Conservation (phyloP, 2,113 vertebrate species). For the Ceuthmochares aereus region DNA sequence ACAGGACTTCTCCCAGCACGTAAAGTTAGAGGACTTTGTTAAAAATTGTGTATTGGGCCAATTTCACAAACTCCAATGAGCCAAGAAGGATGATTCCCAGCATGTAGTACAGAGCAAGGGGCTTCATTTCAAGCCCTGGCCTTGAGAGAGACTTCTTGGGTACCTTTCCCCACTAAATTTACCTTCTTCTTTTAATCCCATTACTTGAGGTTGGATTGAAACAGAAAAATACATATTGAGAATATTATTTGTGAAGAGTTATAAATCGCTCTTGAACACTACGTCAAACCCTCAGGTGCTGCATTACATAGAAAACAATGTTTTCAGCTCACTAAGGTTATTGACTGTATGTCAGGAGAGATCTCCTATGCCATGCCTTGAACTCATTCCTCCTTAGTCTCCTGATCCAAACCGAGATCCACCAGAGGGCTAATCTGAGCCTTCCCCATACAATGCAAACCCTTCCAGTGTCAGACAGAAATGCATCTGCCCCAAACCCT, state of each 20-base stretch:
- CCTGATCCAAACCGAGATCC: not conserved
- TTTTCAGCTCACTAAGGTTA: not conserved
- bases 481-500: fast-evolving
- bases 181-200: not conserved
- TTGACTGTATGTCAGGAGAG: not conserved
- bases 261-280: not conserved
- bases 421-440: not conserved
- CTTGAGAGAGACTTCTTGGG: not conserved
- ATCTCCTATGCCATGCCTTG: not conserved
- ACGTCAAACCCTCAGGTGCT: not conserved
- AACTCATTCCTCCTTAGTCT: not conserved
- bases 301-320: not conserved
- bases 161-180: not conserved
- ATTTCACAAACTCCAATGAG: not conserved
- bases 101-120: not conserved
- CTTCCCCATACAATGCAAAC: not conserved
- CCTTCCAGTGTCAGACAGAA: not conserved
- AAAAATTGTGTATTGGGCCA: not conserved
- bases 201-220: not conserved
- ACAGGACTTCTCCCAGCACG: not conserved
- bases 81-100: not conserved
- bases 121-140: not conserved
- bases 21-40: not conserved
- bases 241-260: not conserved
- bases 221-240: not conserved